A percentile compares a stretch with the other conserved stretches of the same genome.
phyloP scores from a whole-genome alignment of 2,888 invertebrate species.

The Acleris sparsana region DNA sequence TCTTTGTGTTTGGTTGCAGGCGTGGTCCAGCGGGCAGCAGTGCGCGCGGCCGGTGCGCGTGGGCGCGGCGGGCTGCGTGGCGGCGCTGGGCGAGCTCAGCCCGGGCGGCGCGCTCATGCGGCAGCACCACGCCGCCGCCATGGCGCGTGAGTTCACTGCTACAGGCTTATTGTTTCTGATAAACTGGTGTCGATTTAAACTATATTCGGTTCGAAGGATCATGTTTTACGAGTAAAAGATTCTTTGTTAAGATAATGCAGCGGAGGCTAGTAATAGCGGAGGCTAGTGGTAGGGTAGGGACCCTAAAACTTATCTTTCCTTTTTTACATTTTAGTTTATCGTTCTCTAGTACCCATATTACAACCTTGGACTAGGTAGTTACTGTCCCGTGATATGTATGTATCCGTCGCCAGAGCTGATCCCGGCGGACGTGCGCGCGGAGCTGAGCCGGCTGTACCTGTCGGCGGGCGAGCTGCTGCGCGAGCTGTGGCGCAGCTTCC shows the following conservation, averaged over 20 bases:
- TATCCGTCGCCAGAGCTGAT: conserved; percentile 87
- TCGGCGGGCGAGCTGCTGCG: conserved; percentile 94
- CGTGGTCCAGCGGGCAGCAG: conserved; percentile 84
- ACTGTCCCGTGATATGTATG: too few relatives aligned
- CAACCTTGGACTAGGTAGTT: too few relatives aligned
- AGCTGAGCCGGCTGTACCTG: conserved; percentile 92
- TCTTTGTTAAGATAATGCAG: too few relatives aligned
- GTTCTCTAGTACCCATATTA: too few relatives aligned
- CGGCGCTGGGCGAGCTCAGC: conserved; percentile 52
- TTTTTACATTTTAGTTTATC: too few relatives aligned
- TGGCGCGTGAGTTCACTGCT: conserved; percentile 86
- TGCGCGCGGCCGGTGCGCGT: conserved; percentile 86
- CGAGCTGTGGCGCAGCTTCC: conserved; percentile 98
- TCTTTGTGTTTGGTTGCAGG: conserved; percentile 55
- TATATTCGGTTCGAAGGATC: too few relatives aligned
- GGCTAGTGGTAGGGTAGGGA: too few relatives aligned
- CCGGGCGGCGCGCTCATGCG: conserved; percentile 84
- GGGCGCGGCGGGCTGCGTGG: conserved; percentile 78
- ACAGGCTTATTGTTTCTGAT: neutral
- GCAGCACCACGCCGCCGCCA: conserved; percentile 85
- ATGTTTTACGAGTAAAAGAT: too few relatives aligned
- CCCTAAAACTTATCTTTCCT: too few relatives aligned
- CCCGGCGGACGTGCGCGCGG: conserved; percentile 91
- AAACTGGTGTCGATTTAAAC: too few relatives aligned
- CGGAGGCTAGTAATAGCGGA: too few relatives aligned